A percentile compares a stretch with the other conserved stretches of the same genome.
Evolutionary conservation across 2,888 invertebrate genomes (phyloP).

Genomic region (Ganaspis brasiliensis): DNA sequence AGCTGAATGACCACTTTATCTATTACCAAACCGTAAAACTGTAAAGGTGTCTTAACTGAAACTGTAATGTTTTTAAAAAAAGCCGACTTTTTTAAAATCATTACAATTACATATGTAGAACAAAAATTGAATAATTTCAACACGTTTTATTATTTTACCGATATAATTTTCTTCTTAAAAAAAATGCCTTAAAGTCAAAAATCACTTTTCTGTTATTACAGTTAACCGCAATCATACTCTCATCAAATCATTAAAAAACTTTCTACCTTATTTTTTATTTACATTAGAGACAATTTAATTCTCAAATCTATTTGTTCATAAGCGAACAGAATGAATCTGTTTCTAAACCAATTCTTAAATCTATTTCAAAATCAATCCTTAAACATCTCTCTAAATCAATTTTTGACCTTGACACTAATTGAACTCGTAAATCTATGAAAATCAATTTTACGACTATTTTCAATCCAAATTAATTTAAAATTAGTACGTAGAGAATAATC

Average conservation of each 20-base stretch:
- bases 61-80: neutral
- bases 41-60: neutral
- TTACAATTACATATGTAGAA: too few species aligned
- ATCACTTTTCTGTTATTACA: neutral
- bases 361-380: too few species aligned
- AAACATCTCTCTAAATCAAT: too few species aligned
- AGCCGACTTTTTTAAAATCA: neutral
- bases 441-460: too few species aligned
- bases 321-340: too few species aligned
- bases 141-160: neutral
- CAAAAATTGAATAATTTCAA: neutral
- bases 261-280: neutral
- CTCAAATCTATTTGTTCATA: too few species aligned
- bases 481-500: too few species aligned
- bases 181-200: neutral
- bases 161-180: neutral
- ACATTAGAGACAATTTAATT: conserved; percentile 8
- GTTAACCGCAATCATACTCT: neutral
- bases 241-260: neutral
- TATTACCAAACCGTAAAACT: neutral
- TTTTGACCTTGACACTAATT: too few species aligned
- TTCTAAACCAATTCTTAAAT: too few species aligned
- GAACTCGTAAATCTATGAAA: too few species aligned
- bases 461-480: too few species aligned
- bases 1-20: neutral